Percentiles rank a stretch among this genome's conserved stretches.
These are phyloP conservation scores for Esox niger DNA, from an alignment of 2,113 vertebrate genomes.

Conservation along the genomic window DNA sequence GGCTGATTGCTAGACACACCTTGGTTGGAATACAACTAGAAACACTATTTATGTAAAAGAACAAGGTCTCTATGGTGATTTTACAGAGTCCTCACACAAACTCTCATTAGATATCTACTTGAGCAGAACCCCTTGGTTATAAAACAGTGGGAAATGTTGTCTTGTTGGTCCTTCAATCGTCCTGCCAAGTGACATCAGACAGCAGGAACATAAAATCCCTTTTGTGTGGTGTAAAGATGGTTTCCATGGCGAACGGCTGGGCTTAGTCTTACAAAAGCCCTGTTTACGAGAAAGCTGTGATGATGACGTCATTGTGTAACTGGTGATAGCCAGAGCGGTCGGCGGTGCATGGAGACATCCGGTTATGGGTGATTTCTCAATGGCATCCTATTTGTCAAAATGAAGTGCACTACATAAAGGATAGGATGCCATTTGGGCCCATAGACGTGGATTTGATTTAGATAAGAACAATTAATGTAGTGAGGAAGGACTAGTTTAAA, in stretches of 20 bases:
- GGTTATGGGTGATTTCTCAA: no score
- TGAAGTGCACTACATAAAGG: no score
- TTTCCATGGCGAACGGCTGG: conserved; percentile 54
- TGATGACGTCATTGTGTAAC: conserved; percentile 1
- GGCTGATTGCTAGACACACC: no score
- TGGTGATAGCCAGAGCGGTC: conserved; percentile 4
- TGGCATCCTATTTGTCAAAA: no score
- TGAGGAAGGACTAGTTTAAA: conserved; percentile 17
- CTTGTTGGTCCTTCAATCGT: conserved; percentile 8
- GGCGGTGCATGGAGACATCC: neutral
- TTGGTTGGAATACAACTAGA: no score
- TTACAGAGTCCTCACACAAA: no score
- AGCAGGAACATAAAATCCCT: conserved; percentile 39
- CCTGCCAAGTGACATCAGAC: conserved; percentile 25
- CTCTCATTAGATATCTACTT: no score
- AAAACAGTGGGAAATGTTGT: neutral
- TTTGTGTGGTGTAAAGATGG: conserved; percentile 26
- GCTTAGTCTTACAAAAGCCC: conserved; percentile 46
- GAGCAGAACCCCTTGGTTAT: conserved; percentile 1
- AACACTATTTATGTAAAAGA: no score
- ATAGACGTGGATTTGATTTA: neutral
- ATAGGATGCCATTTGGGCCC: no score
- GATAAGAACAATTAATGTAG: conserved; percentile 27
- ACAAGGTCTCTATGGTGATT: no score
- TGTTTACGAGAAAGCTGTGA: conserved; percentile 41